Percentiles rank a stretch among this genome's conserved stretches.
phyloP scores from a whole-genome alignment of 1,140 invertebrate genomes.

The Phymorhynchus buccinoides region DNA sequence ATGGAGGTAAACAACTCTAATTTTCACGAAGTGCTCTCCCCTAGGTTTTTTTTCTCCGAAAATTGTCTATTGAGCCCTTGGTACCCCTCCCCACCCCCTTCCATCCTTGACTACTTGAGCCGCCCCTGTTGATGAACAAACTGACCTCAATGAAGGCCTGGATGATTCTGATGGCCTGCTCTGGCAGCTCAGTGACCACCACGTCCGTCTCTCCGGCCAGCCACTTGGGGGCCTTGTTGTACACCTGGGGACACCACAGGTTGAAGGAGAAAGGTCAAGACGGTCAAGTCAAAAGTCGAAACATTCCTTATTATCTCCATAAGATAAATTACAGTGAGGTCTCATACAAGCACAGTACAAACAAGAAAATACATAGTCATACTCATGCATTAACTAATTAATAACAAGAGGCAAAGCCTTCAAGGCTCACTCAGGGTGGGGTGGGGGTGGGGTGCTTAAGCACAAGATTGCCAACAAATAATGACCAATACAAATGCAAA shows the following conservation, averaged over 20 bases:
- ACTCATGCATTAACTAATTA: neutral
- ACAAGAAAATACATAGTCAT: neutral
- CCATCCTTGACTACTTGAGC: too few relatives aligned
- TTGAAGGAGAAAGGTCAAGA: neutral
- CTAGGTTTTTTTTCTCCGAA: too few relatives aligned
- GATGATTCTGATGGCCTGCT: constrained; percentile 76
- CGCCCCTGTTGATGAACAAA: neutral
- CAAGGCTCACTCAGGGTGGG: too few relatives aligned
- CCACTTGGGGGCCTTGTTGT: constrained; percentile 64
- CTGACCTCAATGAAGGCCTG: constrained; percentile 75
- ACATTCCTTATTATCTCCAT: neutral
- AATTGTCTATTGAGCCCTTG: too few relatives aligned
- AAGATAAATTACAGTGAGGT: neutral
- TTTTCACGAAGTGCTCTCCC: too few relatives aligned
- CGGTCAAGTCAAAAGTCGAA: neutral
- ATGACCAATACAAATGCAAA: neutral
- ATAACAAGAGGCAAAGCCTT: neutral
- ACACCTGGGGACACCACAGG: neutral
- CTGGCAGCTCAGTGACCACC: constrained; percentile 77
- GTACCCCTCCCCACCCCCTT: too few relatives aligned
- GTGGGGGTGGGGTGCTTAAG: neutral
- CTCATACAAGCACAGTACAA: too few relatives aligned
- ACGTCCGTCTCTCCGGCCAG: constrained; percentile 78
- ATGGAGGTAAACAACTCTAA: too few relatives aligned
- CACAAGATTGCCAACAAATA: neutral